A percentile compares a stretch with the other conserved stretches of the same genome.
Evolutionary conservation across 2,888 invertebrate species (phyloP).

Genomic region (Deilephila elpenor): DNA sequence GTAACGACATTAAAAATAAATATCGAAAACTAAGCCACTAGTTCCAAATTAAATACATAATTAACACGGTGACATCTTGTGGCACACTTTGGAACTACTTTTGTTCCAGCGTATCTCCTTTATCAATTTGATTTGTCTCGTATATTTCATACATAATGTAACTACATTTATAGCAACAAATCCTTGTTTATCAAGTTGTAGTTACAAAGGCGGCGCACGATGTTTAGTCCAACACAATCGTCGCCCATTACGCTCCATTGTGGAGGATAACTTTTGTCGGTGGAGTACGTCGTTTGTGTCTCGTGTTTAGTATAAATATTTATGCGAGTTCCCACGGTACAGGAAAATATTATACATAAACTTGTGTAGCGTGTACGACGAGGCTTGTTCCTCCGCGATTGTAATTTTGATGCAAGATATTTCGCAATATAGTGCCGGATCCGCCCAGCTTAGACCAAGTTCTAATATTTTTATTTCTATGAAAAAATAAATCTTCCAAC

Average conservation of each 20-base stretch:
- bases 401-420: neutral
- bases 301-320: constrained; percentile 22
- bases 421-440: neutral
- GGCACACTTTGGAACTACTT: neutral
- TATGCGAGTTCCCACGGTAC: constrained; percentile 18
- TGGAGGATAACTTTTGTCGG: constrained; percentile 25
- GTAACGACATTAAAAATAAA: too few relatives aligned
- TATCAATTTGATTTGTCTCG: neutral
- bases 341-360: constrained; percentile 21
- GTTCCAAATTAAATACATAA: too few relatives aligned
- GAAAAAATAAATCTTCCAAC: too few relatives aligned
- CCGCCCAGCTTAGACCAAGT: neutral
- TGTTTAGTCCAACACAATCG: constrained; percentile 22
- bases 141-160: constrained; percentile 2
- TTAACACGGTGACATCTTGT: neutral
- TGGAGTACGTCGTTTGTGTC: constrained; percentile 17
- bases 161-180: neutral
- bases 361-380: neutral
- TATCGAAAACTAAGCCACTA: too few relatives aligned
- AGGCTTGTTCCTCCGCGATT: neutral
- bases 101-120: neutral
- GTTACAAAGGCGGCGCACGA: constrained; percentile 18
- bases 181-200: constrained; percentile 16
- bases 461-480: too few relatives aligned
- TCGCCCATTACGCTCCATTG: constrained; percentile 23